These are phyloP conservation scores for Nomada fabriciana DNA, from an alignment of 2,888 invertebrate genomes.

Conservation along the genomic window DNA sequence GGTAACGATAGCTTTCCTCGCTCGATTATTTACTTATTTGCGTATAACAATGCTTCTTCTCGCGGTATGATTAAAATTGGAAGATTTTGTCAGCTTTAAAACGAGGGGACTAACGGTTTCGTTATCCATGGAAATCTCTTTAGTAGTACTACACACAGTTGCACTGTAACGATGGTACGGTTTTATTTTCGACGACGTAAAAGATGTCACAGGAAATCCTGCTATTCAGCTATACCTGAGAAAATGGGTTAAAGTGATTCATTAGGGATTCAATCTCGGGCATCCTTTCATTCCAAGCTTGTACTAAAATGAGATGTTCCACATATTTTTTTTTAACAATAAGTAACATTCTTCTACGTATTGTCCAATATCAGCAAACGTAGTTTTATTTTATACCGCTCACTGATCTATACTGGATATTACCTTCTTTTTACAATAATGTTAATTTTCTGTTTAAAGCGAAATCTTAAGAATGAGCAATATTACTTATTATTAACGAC, in stretches of 20 bases:
- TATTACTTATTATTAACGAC: too few relatives aligned
- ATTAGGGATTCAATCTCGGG: slow-evolving; percentile 34
- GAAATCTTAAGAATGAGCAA: too few relatives aligned
- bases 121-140: slow-evolving; percentile 45
- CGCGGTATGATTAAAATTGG: slow-evolving; percentile 3
- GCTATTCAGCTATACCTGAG: slow-evolving; percentile 42
- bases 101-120: slow-evolving; percentile 37
- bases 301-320: background rate
- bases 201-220: slow-evolving; percentile 62
- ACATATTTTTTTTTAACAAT: background rate
- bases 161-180: slow-evolving; percentile 40
- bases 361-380: background rate
- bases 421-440: too few relatives aligned
- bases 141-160: slow-evolving; percentile 23
- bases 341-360: background rate
- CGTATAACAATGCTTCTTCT: background rate
- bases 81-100: slow-evolving; percentile 28
- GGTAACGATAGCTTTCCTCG: too few relatives aligned
- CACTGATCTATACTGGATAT: too few relatives aligned
- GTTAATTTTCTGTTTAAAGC: too few relatives aligned
- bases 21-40: background rate
- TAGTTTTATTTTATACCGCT: too few relatives aligned
- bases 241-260: slow-evolving; percentile 58
- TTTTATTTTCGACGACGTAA: slow-evolving; percentile 50
- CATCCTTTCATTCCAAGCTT: slow-evolving; percentile 17